Conservation (phyloP, 2,888 invertebrate species). For the Penaeus monodon region DNA sequence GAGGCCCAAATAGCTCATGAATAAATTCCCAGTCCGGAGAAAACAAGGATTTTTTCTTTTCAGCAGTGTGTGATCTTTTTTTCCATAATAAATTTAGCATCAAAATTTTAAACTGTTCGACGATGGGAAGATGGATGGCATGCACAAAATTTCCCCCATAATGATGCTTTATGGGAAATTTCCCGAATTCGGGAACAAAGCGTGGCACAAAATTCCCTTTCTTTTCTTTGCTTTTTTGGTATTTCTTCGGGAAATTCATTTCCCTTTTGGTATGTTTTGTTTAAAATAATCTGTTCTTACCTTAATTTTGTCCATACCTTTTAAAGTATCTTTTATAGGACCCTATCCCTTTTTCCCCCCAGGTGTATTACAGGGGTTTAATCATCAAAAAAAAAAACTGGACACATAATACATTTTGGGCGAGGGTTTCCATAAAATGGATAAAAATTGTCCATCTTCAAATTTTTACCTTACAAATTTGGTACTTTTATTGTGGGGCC, state of each 20-base stretch:
- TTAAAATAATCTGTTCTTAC: conserved; percentile 79
- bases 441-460: conserved; percentile 70
- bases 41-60: conserved; percentile 10
- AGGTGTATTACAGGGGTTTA: conserved; percentile 78
- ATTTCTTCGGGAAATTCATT: conserved; percentile 73
- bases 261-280: conserved; percentile 79
- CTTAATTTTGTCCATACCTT: conserved; percentile 80
- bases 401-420: conserved; percentile 66
- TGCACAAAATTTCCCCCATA: conserved; percentile 88
- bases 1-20: not conserved
- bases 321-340: conserved; percentile 84
- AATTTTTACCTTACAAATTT: conserved; percentile 75
- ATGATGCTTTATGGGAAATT: conserved; percentile 73
- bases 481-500: not conserved
- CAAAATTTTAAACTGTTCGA: conserved; percentile 78
- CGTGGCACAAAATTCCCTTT: conserved; percentile 67
- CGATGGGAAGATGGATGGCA: conserved; percentile 89
- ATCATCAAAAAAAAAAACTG: conserved; percentile 71
- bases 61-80: not conserved
- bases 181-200: conserved; percentile 89
- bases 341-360: conserved; percentile 71
- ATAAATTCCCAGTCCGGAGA: conserved; percentile 10
- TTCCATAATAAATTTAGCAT: conserved; percentile 82
- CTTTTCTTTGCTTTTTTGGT: not conserved
- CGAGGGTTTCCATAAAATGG: conserved; percentile 67